Conservation (phyloP, 2,113 vertebrate genomes). For the Chaetops frenatus region DNA sequence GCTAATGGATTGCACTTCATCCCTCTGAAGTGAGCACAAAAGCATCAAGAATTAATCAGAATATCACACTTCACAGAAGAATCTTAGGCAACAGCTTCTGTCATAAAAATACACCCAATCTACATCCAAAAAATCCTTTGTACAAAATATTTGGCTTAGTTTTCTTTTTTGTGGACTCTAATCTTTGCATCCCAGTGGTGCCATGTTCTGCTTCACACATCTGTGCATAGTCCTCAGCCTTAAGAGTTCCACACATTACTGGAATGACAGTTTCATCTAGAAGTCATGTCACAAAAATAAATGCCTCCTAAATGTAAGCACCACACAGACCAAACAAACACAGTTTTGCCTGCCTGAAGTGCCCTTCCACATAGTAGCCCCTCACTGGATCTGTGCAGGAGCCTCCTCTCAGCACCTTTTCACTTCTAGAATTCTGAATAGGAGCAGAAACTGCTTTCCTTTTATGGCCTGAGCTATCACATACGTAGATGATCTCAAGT, state of each 20-base stretch:
- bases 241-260: neutral
- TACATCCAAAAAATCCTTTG: accelerated
- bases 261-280: neutral
- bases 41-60: neutral
- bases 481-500: neutral
- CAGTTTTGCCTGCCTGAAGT: neutral
- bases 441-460: neutral
- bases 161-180: neutral
- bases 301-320: neutral
- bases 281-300: neutral
- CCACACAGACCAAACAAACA: neutral
- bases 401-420: neutral
- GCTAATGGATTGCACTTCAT: neutral
- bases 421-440: neutral
- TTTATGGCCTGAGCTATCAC: neutral
- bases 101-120: neutral
- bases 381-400: neutral
- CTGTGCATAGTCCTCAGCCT: neutral
- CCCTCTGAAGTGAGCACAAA: neutral
- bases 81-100: neutral
- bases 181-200: neutral
- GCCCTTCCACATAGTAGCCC: neutral
- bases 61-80: neutral
- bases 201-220: accelerated
- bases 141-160: neutral